Evolutionary conservation across 1,140 invertebrate genomes (phyloP), one percentile per base, ranked within the genome.

Genomic region (Amyelois transitella): DNA sequence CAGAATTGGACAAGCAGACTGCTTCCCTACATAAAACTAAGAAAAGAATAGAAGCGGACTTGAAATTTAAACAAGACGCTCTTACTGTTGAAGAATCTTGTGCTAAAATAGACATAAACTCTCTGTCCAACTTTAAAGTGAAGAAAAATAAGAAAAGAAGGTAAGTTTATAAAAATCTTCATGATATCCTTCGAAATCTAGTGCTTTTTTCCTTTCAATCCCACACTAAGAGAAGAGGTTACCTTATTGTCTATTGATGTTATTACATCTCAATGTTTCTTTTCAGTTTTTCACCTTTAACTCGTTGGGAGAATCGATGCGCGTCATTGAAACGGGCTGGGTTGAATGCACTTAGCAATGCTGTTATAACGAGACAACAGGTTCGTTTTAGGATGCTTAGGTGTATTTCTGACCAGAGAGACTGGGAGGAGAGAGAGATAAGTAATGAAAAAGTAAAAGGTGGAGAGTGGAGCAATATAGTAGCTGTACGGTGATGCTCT

Each of bases 231-330:
- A n/a, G n/a, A n/a, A n/a, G n/a, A n/a, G n/a, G n/a, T n/a, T n/a
- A n/a, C n/a, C n/a, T n/a, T n/a, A n/a, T n/a, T n/a, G n/a, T n/a
- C n/a, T n/a, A n/a, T n/a, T n/a, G n/a, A n/a, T n/a, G n/a, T n/a
- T n/a, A n/a, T 6, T 32, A 32, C 25, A 1, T 32, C 7, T 6
- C n/a, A n/a, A n/a, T n/a, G n/a, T 32, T 10, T 32, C 19, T 10
- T 12, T 18, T 51, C 28, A 82, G 79, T 57, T 64, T 57, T 8
- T 72, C 68, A 5, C 64, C 79, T 5, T 17, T 81, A 2, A 51
- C 21, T 20, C 64, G 62, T 38, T 86, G 82, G 82, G 72, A 77
- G 47, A 73, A 72, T 21, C 56, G 73, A 53, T 84, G 82, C 59
- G 18, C 52, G 6, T 43, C 59, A n/a, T 63, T 86, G 12, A 86